Base-by-base conservation (phyloP, 2,888 invertebrate species). In the Clivina fossor region DNA sequence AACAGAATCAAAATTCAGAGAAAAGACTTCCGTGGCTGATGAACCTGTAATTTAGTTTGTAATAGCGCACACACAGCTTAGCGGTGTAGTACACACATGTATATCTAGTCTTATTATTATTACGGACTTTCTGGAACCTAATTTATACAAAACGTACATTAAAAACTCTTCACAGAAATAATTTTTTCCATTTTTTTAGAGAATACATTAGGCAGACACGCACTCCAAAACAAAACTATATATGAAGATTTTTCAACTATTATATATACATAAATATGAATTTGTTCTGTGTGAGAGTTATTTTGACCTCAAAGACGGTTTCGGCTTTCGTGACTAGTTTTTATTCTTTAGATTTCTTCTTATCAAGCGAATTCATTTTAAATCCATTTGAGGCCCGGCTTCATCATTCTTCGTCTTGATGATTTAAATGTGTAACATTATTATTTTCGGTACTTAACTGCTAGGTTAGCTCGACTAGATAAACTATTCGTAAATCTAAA, bases 21-120 rank as follows among this genome's bases (percentile, higher is more conserved):
- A 53, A 53, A 22, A 43, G 43, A 43, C 53, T 43, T 53, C 53
- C 44, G 53, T 44, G 53, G 53, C 53, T 53, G 53, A 53, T 44
- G 53, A 53, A 53, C 53, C 53, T 53, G 53, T 53, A 53, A 53
- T 53, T 53, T 53, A 26, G 53, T 53, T 33, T 53, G 44, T 53
- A 53, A 53, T 53, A 61, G 60, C 60, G 57, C 60, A 56, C 60
- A n/a, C n/a, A n/a, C n/a, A n/a, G n/a, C n/a, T n/a, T n/a, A n/a
- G n/a, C n/a, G n/a, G n/a, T n/a, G n/a, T n/a, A n/a, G n/a, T n/a
- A n/a, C n/a, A n/a, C n/a, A n/a, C n/a, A n/a, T n/a, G n/a, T n/a
- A n/a, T n/a, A n/a, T n/a, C n/a, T n/a, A n/a, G 60, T 60, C 58
- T 58, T 49, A 53, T 53, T 53, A 30, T 53, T 53, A 53, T 53